phyloP scores from a whole-genome alignment of 2,797 vertebrate genomes.

The Siniperca undulata region DNA sequence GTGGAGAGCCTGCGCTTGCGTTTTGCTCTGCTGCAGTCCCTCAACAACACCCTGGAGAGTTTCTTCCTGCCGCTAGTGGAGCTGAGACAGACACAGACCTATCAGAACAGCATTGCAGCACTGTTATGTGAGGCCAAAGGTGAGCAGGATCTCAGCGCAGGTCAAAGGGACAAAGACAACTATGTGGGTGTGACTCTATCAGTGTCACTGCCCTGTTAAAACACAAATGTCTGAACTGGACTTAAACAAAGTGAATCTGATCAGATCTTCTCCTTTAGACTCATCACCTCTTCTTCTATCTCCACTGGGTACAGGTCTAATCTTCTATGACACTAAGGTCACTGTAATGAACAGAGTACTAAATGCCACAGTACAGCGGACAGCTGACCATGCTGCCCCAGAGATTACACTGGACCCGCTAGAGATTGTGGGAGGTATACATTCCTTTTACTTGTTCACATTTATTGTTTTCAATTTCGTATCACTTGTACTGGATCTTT shows the following conservation, averaged over 20 bases:
- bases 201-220: constrained; percentile 9
- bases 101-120: constrained; percentile 92
- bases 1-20: constrained; percentile 94
- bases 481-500: background rate
- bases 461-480: background rate
- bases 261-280: background rate
- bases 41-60: constrained; percentile 95
- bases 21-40: constrained; percentile 96
- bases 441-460: background rate
- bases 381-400: constrained; percentile 96
- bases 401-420: constrained; percentile 97
- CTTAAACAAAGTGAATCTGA: background rate
- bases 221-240: background rate
- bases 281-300: background rate
- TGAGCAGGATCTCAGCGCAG: constrained; percentile 65
- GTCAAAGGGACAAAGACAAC: background rate
- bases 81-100: constrained; percentile 91
- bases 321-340: constrained; percentile 98
- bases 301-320: constrained; percentile 78
- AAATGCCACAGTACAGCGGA: constrained; percentile 96
- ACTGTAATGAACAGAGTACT: constrained; percentile 97
- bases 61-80: constrained; percentile 97
- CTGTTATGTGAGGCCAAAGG: constrained; percentile 95
- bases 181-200: background rate
- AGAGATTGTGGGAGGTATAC: constrained; percentile 95